Base-by-base conservation (phyloP, 2,888 invertebrate species). In the Zygogramma bicolorata region DNA sequence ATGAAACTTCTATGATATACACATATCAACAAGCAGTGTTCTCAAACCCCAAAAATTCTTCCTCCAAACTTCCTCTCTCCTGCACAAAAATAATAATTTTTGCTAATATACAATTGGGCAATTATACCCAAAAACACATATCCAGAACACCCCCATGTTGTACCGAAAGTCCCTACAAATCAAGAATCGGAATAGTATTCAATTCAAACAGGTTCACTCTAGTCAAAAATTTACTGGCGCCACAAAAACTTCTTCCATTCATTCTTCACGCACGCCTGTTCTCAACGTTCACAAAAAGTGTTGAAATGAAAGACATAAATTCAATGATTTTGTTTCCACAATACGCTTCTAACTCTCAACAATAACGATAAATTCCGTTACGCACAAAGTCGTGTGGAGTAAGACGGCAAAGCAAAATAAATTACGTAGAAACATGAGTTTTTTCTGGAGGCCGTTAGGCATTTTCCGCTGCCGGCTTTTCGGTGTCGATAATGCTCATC, bases 331-430 rank as follows among this genome's bases (percentile, higher is more conserved):
- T n/a, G n/a, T 53, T 53, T 53, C 27, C 22, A 53, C 25, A 22
- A 53, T 25, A 53, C 53, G 53, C 53, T 53, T 27, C 27, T 27
- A 27, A 53, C 22, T 53, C 27, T 27, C 25, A 53, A 53, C 53
- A 53, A 53, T 53, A 53, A 53, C 53, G n/a, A n/a, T 53, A 53
- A 53, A 53, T 53, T 53, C n/a, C 25, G 53, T 53, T 53, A 53
- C 53, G 27, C 53, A 27, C 27, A 25, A 27, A 53, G 27, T 25
- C 27, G 25, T 53, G 53, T 25, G n/a, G 27, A 53, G 25, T 22
- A 53, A 15, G 27, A 53, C n/a, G 13, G 27, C 25, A 25, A 22
- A 25, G 53, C 7, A 10, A 25, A 22, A 53, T 53, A 53, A 53
- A 53, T 53, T 27, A 27, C 25, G 15, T 53, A 1, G n/a, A 27